phyloP scores from a whole-genome alignment of 2,113 vertebrate genomes.

The Cinclus mexicanus region DNA sequence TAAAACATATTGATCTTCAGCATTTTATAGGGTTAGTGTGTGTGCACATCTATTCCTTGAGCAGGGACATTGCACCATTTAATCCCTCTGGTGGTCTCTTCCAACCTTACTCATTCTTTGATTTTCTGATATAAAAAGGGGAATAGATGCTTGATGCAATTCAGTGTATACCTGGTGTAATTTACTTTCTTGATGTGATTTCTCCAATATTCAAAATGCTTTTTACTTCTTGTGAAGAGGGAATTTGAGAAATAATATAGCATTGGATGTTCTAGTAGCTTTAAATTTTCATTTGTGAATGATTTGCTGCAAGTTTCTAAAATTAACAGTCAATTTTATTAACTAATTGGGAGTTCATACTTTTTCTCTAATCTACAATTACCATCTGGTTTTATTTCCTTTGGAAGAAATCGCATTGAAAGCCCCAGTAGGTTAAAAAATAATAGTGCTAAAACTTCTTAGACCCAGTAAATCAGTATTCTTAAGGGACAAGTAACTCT shows the following conservation, averaged over 20 bases:
- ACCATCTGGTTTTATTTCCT: slow-evolving; percentile 54
- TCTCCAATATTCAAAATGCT: not conserved
- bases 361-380: slow-evolving; percentile 45
- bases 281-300: not conserved
- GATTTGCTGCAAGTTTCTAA: slow-evolving; percentile 24
- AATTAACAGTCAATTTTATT: slow-evolving; percentile 51
- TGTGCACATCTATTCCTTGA: not conserved
- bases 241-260: not conserved
- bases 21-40: not conserved
- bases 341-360: slow-evolving; percentile 37
- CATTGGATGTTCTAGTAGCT: not conserved
- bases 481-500: slow-evolving; percentile 18
- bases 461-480: slow-evolving; percentile 1
- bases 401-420: slow-evolving; percentile 8
- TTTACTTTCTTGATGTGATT: not conserved
- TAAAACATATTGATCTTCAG: not conserved
- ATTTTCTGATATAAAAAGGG: not conserved
- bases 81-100: not conserved
- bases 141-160: not conserved
- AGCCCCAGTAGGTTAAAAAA: slow-evolving; percentile 39
- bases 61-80: not conserved
- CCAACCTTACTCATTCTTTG: not conserved
- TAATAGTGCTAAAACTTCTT: slow-evolving; percentile 20
- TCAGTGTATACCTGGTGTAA: not conserved
- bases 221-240: not conserved